Conservation (phyloP, 2,888 invertebrate genomes). For the Conomelus anceps region DNA sequence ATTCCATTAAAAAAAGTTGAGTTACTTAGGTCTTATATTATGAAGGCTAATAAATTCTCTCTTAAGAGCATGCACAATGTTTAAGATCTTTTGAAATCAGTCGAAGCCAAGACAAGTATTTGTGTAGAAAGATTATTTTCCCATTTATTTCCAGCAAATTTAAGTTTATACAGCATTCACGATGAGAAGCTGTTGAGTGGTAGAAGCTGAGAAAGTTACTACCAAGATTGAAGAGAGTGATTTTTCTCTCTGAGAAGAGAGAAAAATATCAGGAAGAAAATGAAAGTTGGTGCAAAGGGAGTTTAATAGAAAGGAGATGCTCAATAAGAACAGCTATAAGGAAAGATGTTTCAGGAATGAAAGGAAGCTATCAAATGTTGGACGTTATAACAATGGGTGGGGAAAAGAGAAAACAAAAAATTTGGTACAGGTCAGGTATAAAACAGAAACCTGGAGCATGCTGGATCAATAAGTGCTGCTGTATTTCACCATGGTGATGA, state of each 20-base stretch:
- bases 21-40: too few relatives aligned
- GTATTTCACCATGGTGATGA: not conserved
- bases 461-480: not conserved
- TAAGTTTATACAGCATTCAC: too few relatives aligned
- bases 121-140: too few relatives aligned
- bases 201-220: not conserved
- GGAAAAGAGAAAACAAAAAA: not conserved
- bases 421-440: not conserved
- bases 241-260: not conserved
- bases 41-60: too few relatives aligned
- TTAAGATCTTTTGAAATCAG: too few relatives aligned
- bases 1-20: too few relatives aligned
- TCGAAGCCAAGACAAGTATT: too few relatives aligned
- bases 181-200: too few relatives aligned
- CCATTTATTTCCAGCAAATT: too few relatives aligned
- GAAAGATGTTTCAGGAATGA: not conserved
- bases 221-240: too few relatives aligned
- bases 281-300: not conserved
- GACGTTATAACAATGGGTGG: not conserved
- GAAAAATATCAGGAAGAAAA: not conserved
- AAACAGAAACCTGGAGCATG: not conserved
- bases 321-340: not conserved
- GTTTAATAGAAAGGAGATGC: not conserved
- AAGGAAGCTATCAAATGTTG: not conserved
- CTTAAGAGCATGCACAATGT: too few relatives aligned